Base-by-base conservation (phyloP, 2,113 vertebrate species). In the Ochotona princeps region DNA sequence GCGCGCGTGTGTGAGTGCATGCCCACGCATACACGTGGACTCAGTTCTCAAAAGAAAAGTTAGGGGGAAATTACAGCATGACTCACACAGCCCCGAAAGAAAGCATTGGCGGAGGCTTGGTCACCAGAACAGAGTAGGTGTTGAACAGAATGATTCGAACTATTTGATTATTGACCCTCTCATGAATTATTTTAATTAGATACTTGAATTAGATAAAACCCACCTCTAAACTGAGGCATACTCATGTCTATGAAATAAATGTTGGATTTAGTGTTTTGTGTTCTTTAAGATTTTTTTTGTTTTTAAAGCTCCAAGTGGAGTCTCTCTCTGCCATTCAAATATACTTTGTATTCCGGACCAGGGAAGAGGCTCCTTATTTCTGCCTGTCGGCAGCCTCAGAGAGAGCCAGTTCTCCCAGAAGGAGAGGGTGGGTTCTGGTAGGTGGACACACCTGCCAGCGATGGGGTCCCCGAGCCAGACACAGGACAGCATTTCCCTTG, bases 1-100 rank as follows among this genome's bases (percentile, higher is more conserved):
- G 11, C 6, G 57, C 0, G 4, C 5, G n/a, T 11, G 28, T 4
- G 61, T 14, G 28, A 6, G 28, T 12, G 5, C 0, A 13, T 25
- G 81, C 5, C 13, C 28, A 32, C 49, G 54, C 30, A 38, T 4
- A 10, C 14, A 18, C 2, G 4, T 3, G 23, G 4, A 9, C 21
- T 12, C 1, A 2, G 78, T 82, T 54, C 74, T 74, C 57, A 83
- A 65, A 66, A 87, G n/a, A 83, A n/a, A 89, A 72, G 60, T 61
- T 32, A 87, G 89, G 87, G 35, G 84, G 38, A 63, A 69, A 7
- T 32, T 14, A 18, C 54, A 57, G 54, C 17, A 18, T 5, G 54
- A 57, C 14, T 17, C 13, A 57, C 54, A 18, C 54, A 18, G 54
- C 38, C 38, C 38, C 38, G 38, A 44, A 44, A 44, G 38, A 44